phyloP scores from a whole-genome alignment of 92 coral and sea anemone species.

The Blastomussa wellsi region DNA sequence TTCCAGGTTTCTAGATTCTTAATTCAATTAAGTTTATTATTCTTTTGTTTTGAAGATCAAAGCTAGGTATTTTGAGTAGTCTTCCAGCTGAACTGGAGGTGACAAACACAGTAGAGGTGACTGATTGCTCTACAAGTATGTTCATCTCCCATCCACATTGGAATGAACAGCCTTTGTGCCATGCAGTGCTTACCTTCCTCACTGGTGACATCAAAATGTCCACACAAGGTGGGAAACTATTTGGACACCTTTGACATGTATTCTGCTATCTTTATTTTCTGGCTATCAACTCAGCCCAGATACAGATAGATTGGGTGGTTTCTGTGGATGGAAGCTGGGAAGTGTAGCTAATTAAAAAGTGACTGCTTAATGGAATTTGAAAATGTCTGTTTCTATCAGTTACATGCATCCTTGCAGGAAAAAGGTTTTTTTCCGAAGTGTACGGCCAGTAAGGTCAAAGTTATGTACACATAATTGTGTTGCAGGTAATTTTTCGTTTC shows the following conservation, averaged over 20 bases:
- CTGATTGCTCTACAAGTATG: conserved; percentile 75
- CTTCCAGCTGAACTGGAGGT: conserved; percentile 68
- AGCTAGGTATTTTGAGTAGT: conserved; percentile 30
- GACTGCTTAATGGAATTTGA: not conserved
- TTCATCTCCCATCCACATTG: conserved; percentile 51
- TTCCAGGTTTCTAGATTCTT: not conserved
- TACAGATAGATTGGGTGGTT: not conserved
- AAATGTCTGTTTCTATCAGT: too few relatives aligned
- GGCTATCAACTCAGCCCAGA: not conserved
- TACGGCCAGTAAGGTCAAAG: too few relatives aligned
- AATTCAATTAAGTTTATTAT: not conserved
- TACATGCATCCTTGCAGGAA: too few relatives aligned
- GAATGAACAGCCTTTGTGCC: conserved; percentile 68
- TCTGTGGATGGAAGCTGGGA: not conserved
- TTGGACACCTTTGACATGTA: too few relatives aligned
- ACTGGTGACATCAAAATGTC: conserved; percentile 52
- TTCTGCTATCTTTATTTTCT: not conserved
- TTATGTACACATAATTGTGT: too few relatives aligned
- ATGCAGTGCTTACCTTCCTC: conserved; percentile 82
- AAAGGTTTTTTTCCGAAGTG: too few relatives aligned
- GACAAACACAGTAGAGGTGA: conserved; percentile 56
- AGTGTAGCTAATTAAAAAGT: not conserved
- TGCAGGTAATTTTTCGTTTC: too few relatives aligned
- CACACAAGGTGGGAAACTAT: conserved; percentile 29
- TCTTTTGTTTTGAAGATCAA: conserved; percentile 19